A percentile compares a stretch with the other conserved stretches of the same genome.
phyloP scores from a whole-genome alignment of 1,140 invertebrate species.

The Drosophila sechellia region DNA sequence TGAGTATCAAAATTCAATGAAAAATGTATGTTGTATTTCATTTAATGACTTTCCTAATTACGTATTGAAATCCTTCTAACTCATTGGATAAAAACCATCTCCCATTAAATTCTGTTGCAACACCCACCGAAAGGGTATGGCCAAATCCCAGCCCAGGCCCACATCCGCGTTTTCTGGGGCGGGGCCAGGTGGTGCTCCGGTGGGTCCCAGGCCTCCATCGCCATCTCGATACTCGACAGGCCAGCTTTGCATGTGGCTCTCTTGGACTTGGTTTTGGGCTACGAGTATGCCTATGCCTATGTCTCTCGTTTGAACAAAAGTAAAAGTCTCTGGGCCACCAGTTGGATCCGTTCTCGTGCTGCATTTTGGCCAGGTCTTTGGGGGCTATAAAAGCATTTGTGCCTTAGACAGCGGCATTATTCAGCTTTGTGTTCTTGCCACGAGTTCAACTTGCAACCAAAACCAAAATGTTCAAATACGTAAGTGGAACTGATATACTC shows the following conservation, averaged over 20 bases:
- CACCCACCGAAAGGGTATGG: constrained; percentile 7
- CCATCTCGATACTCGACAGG: constrained; percentile 28
- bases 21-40: no score
- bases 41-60: no score
- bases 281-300: no score
- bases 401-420: constrained; percentile 60
- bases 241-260: constrained; percentile 66
- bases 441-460: constrained; percentile 40
- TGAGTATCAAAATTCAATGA: no score
- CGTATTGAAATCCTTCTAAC: no score
- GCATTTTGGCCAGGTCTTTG: constrained; percentile 44
- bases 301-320: constrained; percentile 60
- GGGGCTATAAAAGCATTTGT: constrained; percentile 78
- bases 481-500: constrained; percentile 45
- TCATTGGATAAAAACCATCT: background rate
- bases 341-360: constrained; percentile 37
- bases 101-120: background rate
- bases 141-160: constrained; percentile 23
- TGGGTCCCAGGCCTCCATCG: constrained; percentile 21
- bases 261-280: constrained; percentile 41
- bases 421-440: constrained; percentile 71
- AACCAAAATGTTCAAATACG: constrained; percentile 75
- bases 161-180: constrained; percentile 64
- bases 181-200: constrained; percentile 26
- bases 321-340: constrained; percentile 60